Base-by-base conservation (phyloP, 2,888 invertebrate species). In the Amiota communis region DNA sequence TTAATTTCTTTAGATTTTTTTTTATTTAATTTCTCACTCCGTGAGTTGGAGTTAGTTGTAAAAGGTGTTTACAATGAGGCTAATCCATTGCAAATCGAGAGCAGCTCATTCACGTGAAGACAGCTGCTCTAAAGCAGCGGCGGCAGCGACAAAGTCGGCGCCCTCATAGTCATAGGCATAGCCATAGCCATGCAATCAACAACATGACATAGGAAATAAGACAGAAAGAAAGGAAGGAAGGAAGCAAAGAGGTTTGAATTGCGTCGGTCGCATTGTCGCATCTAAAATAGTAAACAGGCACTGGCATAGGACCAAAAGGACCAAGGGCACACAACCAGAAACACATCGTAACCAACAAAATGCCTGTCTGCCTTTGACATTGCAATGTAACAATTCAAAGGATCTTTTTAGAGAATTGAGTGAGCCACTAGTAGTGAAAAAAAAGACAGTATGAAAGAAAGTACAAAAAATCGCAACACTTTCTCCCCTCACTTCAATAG, bases 111-210 rank as follows among this genome's bases (percentile, higher is more conserved):
- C 61, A 79, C 71, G 77, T 59, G 74, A 72, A 78, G 74, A 76
- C 76, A 77, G 75, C 75, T 78, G 78, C 77, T 70, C 10, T 6
- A 48, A 48, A 23, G 20, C 46, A 23, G 46, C 67, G 65, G n/a
- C 23, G 69, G 56, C 73, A 64, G 71, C 67, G 53, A 63, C 75
- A 71, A 51, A 15, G 9, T 36, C 36, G 77, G 79, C 77, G 79
- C 79, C 81, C 82, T 85, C 80, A 85, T 85, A 79, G 80, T 82
- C 56, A 51, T n/a, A 74, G 80, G 63, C 81, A 67, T 68, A 74
- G 80, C 81, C 77, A 53, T 86, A 86, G 86, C 85, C 83, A 86
- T 86, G 83, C 86, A 83, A 83, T 83, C 86, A 86, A 82, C 82
- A 81, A 13, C 17, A 17, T 17, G 4, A 17, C 17, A 57, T 4